phyloP scores from a whole-genome alignment of 2,113 vertebrate species.

The Microcebus jonahi region DNA sequence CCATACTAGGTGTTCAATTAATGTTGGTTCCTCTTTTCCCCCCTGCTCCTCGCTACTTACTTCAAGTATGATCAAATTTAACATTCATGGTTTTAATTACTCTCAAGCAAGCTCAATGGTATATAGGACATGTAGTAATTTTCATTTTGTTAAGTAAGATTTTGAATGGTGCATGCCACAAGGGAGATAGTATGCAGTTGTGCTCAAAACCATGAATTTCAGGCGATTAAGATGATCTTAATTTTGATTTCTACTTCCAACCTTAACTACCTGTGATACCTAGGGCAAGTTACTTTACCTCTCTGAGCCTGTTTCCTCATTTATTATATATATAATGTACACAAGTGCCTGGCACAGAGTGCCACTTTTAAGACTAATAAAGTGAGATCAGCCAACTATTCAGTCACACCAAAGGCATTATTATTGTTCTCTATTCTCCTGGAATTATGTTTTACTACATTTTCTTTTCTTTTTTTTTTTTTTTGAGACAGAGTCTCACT shows the following conservation, averaged over 20 bases:
- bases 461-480: too few relatives aligned
- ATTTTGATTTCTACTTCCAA: slow-evolving; percentile 20
- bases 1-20: background rate
- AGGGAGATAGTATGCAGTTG: background rate
- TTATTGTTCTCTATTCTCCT: slow-evolving; percentile 47
- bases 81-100: slow-evolving; percentile 51
- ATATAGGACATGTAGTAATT: slow-evolving; percentile 20
- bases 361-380: slow-evolving; percentile 31
- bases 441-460: background rate
- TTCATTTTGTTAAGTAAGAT: slow-evolving; percentile 53
- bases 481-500: too few relatives aligned
- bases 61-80: slow-evolving; percentile 48
- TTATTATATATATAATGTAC: background rate
- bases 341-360: background rate
- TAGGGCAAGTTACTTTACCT: background rate
- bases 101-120: slow-evolving; percentile 41
- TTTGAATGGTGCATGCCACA: slow-evolving; percentile 24
- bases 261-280: background rate
- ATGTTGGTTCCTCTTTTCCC: background rate
- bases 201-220: slow-evolving; percentile 33
- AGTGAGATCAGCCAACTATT: slow-evolving; percentile 32
- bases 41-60: background rate
- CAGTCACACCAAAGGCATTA: background rate
- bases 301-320: background rate
- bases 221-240: background rate